These are phyloP conservation scores for Drosophila serrata DNA, from an alignment of 1,140 invertebrate genomes.

Conservation along the genomic window DNA sequence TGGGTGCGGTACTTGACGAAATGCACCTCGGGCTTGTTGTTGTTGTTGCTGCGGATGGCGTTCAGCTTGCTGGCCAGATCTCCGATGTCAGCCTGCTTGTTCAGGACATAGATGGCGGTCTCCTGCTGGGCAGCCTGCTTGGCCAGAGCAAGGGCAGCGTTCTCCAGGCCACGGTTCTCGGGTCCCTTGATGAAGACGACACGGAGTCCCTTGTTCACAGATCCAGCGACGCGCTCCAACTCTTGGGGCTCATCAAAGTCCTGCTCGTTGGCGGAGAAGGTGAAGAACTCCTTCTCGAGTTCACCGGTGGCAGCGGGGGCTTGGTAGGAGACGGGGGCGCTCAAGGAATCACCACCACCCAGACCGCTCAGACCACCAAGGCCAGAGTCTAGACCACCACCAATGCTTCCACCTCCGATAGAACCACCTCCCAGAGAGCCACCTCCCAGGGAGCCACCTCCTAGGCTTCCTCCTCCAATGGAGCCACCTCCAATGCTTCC, in stretches of 20 bases:
- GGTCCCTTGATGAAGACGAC: constrained; percentile 33
- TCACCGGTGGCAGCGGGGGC: constrained; percentile 52
- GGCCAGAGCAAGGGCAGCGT: too few species aligned
- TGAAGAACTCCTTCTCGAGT: constrained; percentile 69
- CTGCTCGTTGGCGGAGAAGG: constrained; percentile 51
- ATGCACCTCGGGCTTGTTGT: constrained; percentile 76
- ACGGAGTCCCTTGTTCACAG: constrained; percentile 60
- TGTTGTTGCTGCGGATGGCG: constrained; percentile 65
- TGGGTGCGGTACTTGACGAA: constrained; percentile 76
- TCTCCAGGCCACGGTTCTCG: too few species aligned
- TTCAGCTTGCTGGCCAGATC: constrained; percentile 75
- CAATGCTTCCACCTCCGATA: constrained; percentile 19
- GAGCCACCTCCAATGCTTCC: constrained; percentile 25
- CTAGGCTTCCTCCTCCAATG: constrained; percentile 18
- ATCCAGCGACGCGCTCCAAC: constrained; percentile 31
- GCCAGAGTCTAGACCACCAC: constrained; percentile 22
- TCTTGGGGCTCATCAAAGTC: constrained; percentile 58
- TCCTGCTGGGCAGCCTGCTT: too few species aligned
- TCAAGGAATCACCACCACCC: constrained; percentile 43
- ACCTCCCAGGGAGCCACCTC: constrained; percentile 30
- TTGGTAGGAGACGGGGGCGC: constrained; percentile 37
- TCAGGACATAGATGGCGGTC: constrained; percentile 13
- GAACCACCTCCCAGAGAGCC: constrained; percentile 23
- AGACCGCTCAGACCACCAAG: constrained; percentile 39
- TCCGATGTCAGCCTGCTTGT: constrained; percentile 76